Conservation (phyloP, 2,888 invertebrate species). For the Notodonta dromedarius region DNA sequence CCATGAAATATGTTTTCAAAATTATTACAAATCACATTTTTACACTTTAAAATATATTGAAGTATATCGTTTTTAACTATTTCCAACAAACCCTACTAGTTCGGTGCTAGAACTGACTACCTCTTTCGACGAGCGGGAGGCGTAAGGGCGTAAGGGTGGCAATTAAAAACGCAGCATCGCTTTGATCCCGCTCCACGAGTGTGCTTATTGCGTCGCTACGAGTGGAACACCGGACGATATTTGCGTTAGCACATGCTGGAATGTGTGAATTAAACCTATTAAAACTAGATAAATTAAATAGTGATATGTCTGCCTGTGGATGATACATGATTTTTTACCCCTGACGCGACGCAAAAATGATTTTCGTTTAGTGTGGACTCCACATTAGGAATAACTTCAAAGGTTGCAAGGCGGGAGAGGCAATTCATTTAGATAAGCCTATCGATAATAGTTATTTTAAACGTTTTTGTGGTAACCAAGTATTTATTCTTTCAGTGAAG, state of each 20-base stretch:
- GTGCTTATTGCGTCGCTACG: conserved; percentile 36
- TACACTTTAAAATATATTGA: conserved; percentile 10
- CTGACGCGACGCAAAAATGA: too few species aligned
- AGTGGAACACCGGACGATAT: conserved; percentile 34
- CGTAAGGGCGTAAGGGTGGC: conserved; percentile 54
- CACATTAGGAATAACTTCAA: too few species aligned
- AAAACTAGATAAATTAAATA: not conserved
- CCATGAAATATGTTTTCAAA: too few species aligned
- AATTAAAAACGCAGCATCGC: conserved; percentile 63
- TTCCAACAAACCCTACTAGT: conserved; percentile 24
- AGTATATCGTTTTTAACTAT: conserved; percentile 15
- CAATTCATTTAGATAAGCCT: too few species aligned
- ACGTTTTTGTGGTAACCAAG: too few species aligned
- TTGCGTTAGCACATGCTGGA: not conserved
- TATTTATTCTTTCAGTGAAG: too few species aligned
- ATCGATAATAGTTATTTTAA: too few species aligned
- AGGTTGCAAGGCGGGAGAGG: too few species aligned
- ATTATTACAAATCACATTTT: not conserved
- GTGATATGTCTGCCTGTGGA: too few species aligned
- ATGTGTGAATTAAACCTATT: not conserved
- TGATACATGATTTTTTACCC: too few species aligned
- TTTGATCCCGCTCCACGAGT: conserved; percentile 54
- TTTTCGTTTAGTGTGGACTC: too few species aligned
- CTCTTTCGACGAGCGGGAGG: conserved; percentile 32
- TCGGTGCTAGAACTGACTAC: conserved; percentile 9